phyloP scores from a whole-genome alignment of 1,140 invertebrate genomes.

The Bombus sibiricus region DNA sequence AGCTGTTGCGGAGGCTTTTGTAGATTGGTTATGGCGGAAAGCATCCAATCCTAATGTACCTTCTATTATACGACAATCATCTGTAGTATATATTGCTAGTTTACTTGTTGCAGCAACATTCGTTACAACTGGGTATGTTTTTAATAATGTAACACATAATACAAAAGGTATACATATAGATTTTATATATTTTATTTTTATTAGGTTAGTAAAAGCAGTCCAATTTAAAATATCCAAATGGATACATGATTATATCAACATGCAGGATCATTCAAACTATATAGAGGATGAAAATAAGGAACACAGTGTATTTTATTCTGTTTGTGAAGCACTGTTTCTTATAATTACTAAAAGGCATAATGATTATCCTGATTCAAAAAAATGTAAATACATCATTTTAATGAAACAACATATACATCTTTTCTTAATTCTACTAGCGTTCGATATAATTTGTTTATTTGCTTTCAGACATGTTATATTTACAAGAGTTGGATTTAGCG shows the following conservation, averaged over 20 bases:
- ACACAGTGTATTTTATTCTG: constrained; percentile 93
- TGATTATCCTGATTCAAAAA: constrained; percentile 89
- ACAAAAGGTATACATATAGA: neutral
- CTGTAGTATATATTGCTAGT: constrained; percentile 90
- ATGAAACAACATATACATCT: constrained; percentile 37
- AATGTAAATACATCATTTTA: constrained; percentile 85
- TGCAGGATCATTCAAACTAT: constrained; percentile 82
- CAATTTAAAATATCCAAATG: constrained; percentile 87
- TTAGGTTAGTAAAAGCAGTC: constrained; percentile 85
- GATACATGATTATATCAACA: constrained; percentile 89
- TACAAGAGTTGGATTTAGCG: constrained; percentile 91
- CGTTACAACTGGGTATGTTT: constrained; percentile 86
- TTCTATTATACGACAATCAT: constrained; percentile 86
- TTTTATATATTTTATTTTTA: constrained; percentile 65
- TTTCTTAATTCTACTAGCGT: neutral
- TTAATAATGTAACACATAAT: constrained; percentile 1
- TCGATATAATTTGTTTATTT: constrained; percentile 60
- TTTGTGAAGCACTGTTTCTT: constrained; percentile 96
- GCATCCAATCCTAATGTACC: constrained; percentile 87
- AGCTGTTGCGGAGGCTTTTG: constrained; percentile 86
- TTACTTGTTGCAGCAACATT: constrained; percentile 88
- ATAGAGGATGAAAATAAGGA: constrained; percentile 84
- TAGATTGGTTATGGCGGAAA: constrained; percentile 90
- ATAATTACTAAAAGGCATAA: constrained; percentile 93
- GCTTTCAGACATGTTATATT: constrained; percentile 89